Conservation (phyloP, 2,888 invertebrate genomes). For the Drosophila atripex region DNA sequence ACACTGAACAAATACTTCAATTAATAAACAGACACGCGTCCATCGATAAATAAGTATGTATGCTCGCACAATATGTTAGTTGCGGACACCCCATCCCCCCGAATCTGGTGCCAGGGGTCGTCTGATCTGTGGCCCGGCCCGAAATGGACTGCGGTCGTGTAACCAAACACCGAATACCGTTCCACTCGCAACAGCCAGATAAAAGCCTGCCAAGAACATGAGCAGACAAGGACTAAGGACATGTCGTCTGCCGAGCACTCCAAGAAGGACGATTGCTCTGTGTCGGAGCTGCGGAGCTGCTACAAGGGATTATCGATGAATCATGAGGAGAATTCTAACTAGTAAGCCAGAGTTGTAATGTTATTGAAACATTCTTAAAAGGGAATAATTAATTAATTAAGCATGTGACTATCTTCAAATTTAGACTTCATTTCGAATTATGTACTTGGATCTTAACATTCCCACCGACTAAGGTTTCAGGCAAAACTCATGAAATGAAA, state of each 20-base stretch:
- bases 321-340: not conserved
- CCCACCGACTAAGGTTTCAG: too few species aligned
- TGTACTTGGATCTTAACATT: too few species aligned
- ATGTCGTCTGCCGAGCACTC: slow-evolving; percentile 22
- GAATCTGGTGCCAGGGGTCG: slow-evolving; percentile 42
- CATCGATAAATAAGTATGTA: slow-evolving; percentile 71
- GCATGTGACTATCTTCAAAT: too few species aligned
- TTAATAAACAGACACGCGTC: slow-evolving; percentile 79
- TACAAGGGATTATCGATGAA: slow-evolving; percentile 25
- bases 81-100: slow-evolving; percentile 26
- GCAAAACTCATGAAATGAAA: too few species aligned
- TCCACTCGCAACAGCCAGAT: slow-evolving; percentile 34
- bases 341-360: not conserved
- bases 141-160: slow-evolving; percentile 34
- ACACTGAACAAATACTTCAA: slow-evolving; percentile 75
- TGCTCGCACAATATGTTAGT: slow-evolving; percentile 46
- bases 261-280: slow-evolving; percentile 13
- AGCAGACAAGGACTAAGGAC: slow-evolving; percentile 37
- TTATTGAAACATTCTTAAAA: too few species aligned
- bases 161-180: slow-evolving; percentile 55
- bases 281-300: slow-evolving; percentile 20
- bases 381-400: too few species aligned
- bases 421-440: too few species aligned
- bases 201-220: slow-evolving; percentile 36
- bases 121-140: slow-evolving; percentile 22